These are phyloP conservation scores for Odontamblyopus lacepedii DNA, from an alignment of 2,797 vertebrate species.

Conservation along the genomic window DNA sequence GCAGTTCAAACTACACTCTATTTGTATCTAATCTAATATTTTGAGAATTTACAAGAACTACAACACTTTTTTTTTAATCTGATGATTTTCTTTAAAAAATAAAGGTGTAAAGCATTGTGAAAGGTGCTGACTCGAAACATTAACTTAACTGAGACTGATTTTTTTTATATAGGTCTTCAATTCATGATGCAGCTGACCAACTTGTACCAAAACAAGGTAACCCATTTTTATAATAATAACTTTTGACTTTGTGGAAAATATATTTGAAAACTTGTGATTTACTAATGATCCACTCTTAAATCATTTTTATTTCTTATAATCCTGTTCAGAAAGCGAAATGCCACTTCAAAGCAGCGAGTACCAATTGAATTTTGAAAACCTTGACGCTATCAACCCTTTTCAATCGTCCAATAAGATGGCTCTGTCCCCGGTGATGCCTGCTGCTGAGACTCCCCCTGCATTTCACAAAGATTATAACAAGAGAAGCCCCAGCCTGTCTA, in stretches of 20 bases:
- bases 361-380: constrained; percentile 72
- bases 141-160: not conserved
- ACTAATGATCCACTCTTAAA: not conserved
- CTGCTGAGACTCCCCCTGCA: constrained; percentile 15
- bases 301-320: constrained; percentile 16
- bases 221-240: not conserved
- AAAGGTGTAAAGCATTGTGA: too few species aligned
- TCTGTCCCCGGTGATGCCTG: constrained; percentile 53
- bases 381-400: constrained; percentile 69
- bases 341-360: constrained; percentile 81
- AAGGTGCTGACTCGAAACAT: too few species aligned
- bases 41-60: not conserved
- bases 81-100: too few species aligned
- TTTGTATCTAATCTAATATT: not conserved
- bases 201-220: constrained; percentile 54
- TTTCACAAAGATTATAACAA: constrained; percentile 14
- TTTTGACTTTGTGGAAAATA: not conserved
- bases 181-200: constrained; percentile 14
- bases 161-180: constrained; percentile 43
- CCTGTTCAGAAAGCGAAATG: constrained; percentile 73
- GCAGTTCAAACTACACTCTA: not conserved
- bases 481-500: constrained; percentile 6
- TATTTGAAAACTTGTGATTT: not conserved
- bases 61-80: too few species aligned
- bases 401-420: constrained; percentile 51